These are phyloP conservation scores for Sciurus vulgaris DNA, from an alignment of 2,797 vertebrate species.

Conservation along the genomic window DNA sequence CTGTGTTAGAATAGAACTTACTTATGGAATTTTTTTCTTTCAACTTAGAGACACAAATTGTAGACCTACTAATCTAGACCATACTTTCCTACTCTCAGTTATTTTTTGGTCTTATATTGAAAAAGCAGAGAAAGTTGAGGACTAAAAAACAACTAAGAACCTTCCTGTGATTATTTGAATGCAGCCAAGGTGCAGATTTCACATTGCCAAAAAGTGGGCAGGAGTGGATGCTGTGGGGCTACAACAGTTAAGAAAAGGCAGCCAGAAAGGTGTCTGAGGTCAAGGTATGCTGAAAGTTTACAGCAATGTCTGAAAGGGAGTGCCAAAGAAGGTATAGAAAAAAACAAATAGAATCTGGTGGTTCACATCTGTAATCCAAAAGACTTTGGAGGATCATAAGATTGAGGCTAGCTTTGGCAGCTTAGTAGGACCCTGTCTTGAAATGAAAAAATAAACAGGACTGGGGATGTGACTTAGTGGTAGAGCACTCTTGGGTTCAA, in stretches of 20 bases:
- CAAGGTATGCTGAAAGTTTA: neutral
- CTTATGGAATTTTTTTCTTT: neutral
- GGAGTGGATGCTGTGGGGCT: fast-evolving
- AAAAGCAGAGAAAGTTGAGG: neutral
- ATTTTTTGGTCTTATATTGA: neutral
- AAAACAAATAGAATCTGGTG: neutral
- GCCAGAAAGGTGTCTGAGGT: neutral
- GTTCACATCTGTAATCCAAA: neutral
- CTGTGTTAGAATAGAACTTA: neutral
- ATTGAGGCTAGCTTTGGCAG: neutral
- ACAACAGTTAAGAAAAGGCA: neutral
- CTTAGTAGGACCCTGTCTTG: neutral
- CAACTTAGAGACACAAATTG: neutral
- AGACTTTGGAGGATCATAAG: neutral
- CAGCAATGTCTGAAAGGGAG: neutral
- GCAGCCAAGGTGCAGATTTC: neutral
- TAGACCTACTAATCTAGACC: neutral
- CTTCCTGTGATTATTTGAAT: neutral
- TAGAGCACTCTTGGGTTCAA: neutral
- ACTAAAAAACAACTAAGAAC: neutral
- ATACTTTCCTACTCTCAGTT: fast-evolving
- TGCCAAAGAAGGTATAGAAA: neutral
- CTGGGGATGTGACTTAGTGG: neutral
- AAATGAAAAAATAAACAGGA: neutral
- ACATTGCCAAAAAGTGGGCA: neutral